These are phyloP conservation scores for Caenorhabditis japonica DNA, from an alignment of 2,888 invertebrate genomes.

Conservation along the genomic window DNA sequence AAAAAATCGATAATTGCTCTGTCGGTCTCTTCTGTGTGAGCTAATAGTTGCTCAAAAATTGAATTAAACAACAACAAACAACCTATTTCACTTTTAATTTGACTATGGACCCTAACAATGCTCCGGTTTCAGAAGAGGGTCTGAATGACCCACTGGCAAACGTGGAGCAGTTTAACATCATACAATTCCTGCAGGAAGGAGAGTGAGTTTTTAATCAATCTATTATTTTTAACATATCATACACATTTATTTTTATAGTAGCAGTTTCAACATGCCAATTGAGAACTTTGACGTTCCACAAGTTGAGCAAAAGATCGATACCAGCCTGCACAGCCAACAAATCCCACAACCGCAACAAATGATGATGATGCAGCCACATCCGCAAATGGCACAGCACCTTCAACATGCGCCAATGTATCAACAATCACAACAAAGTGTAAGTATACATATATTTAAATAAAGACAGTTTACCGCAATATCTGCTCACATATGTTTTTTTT, in stretches of 20 bases:
- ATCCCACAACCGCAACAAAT: background rate
- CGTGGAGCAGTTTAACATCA: slow-evolving; percentile 74
- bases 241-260: too few species aligned
- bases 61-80: too few species aligned
- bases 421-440: slow-evolving; percentile 14
- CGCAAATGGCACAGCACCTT: slow-evolving; percentile 4
- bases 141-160: slow-evolving; percentile 72
- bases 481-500: background rate
- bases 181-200: slow-evolving; percentile 72
- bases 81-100: too few species aligned
- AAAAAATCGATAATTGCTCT: slow-evolving; percentile 43
- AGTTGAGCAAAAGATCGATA: slow-evolving; percentile 13
- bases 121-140: slow-evolving; percentile 46
- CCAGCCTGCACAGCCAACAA: background rate
- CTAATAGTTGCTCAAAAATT: too few species aligned
- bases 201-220: slow-evolving; percentile 63
- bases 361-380: slow-evolving; percentile 1
- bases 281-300: slow-evolving; percentile 25
- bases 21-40: slow-evolving; percentile 5
- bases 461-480: slow-evolving; percentile 1
- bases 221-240: slow-evolving; percentile 1
- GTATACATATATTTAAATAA: background rate
- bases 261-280: slow-evolving; percentile 32
- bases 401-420: slow-evolving; percentile 24
- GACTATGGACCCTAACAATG: background rate